Base-by-base conservation (phyloP, 2,888 invertebrate genomes). In the Nomada flava region DNA sequence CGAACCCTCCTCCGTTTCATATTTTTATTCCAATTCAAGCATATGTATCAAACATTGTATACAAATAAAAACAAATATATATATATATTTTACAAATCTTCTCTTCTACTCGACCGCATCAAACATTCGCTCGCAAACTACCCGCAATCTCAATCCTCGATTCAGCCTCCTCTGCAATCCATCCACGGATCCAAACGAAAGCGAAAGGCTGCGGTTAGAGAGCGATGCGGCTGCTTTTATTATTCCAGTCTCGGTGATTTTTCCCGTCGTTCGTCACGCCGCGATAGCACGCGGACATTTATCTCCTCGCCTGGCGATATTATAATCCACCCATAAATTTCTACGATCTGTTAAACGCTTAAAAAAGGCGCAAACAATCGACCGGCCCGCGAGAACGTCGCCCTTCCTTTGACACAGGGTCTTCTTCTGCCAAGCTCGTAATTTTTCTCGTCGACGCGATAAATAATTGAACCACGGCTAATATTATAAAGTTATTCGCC, bases 251-350 rank as follows among this genome's bases (percentile, higher is more conserved):
- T 23, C 36, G 67, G 63, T 52, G 53, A 79, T 76, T 82, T 83
- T 73, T 79, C 71, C 42, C 57, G 26, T 62, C 59, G 75, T 57
- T 76, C 64, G 52, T 60, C 18, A 55, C 23, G 64, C 47, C 20
- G 68, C 55, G 73, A 76, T 76, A 76, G 64, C 42, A 53, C 42
- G 42, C 36, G 44, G 10, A 62, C 85, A 76, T 85, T 84, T 78
- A 84, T 78, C 84, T 65, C 50, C 64, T 15, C 50, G 29, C 15
- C 47, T 59, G 23, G 76, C 44, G 79, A 59, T 79, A 72, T 68
- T 79, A 74, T 84, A 81, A 84, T 78, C 84, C 81, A 11, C 69
- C 50, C 78, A 84, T 85, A 84, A 84, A 84, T 85, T 76, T 74
- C 63, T 65, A 20, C 77, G 77, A 84, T 81, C 84, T 77, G 68